Evolutionary conservation across 1,140 invertebrate species (phyloP), one percentile per base, ranked within the genome.

Genomic region (Camponotus vicinus): DNA sequence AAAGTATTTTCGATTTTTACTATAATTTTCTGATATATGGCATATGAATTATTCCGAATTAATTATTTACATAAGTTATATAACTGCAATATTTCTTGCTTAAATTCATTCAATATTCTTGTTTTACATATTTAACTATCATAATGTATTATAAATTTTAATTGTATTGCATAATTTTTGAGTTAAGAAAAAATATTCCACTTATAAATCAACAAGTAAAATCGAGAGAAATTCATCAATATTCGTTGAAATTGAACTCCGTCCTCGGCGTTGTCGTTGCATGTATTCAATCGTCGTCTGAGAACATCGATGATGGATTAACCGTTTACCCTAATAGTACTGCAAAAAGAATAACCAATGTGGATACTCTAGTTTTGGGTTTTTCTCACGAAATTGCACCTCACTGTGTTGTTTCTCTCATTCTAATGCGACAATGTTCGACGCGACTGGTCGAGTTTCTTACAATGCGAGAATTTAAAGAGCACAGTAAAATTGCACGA

Each of bases 361-460:
- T 82, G 79, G 79, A 83, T 83, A 75, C 79, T 83, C 79, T 73
- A 75, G 18, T 52, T 83, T 34, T 18, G 45, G 13, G 37, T 73
- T 82, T 49, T 75, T 49, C 55, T 83, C 79, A 83, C 55, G 45
- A 83, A 32, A 57, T 49, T 83, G 79, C 79, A 83, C 79, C 55
- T 82, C 79, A 82, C 52, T 75, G 59, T 71, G 40, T 49, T 18
- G 5, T 75, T 61, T 63, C 40, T 75, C 21, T 75, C 57, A 71
- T 75, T 83, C n/a, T 83, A 21, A 83, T 83, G 79, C 79, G 69
- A 83, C 79, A 83, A 83, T 83, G 69, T 83, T 73, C 40, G 79
- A 83, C 69, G 69, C 69, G 79, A 83, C 69, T 75, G 4, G 40
- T 83, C 79, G 69, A 83, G 40, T 83, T 78, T 79, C 27, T 15